Conservation (phyloP, 2,888 invertebrate genomes). For the Tipula helvola region DNA sequence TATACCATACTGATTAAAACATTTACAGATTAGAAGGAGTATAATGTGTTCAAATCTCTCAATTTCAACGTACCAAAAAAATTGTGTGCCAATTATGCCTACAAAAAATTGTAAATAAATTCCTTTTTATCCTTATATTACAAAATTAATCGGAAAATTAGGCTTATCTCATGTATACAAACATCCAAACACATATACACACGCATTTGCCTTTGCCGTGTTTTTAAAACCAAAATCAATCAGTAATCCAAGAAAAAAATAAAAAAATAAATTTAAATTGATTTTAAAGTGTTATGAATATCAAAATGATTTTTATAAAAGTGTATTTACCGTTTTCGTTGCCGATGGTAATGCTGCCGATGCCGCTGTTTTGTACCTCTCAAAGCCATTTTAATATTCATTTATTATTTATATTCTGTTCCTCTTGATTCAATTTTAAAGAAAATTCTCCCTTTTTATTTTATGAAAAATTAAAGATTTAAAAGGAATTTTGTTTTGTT, state of each 20-base stretch:
- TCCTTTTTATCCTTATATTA: neutral
- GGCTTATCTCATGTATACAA: neutral
- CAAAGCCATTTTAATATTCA: conserved; percentile 4
- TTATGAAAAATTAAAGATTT: neutral
- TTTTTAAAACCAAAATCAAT: neutral
- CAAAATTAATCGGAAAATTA: neutral
- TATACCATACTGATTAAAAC: too few relatives aligned
- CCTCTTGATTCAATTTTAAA: neutral
- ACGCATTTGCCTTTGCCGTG: neutral
- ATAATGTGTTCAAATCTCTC: too few relatives aligned
- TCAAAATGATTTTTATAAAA: neutral
- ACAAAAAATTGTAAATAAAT: neutral
- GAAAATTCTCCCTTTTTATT: neutral
- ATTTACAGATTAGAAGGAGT: too few relatives aligned
- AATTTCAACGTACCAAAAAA: too few relatives aligned
- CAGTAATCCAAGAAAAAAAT: neutral
- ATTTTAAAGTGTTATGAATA: neutral
- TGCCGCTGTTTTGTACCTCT: neutral
- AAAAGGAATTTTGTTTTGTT: neutral
- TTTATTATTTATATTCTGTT: neutral
- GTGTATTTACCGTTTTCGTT: neutral
- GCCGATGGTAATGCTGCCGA: neutral
- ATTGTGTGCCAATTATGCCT: too few relatives aligned
- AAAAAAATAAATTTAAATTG: neutral
- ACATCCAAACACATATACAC: neutral